A percentile compares a stretch with the other conserved stretches of the same genome.
Conservation (phyloP, 2,888 invertebrate species). For the Eupithecia insigniata region DNA sequence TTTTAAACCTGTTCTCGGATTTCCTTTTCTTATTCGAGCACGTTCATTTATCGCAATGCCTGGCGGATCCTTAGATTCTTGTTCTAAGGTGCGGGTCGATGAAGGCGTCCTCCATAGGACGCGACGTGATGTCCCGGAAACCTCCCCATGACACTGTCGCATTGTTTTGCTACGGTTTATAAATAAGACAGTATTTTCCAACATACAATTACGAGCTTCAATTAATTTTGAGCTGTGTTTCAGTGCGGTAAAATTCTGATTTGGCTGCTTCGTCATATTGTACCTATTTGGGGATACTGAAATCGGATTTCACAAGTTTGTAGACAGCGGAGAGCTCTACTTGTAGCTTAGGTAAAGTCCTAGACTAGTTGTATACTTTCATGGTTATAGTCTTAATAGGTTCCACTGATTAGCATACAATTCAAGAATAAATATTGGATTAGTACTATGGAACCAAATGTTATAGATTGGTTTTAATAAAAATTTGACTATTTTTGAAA, state of each 20-base stretch:
- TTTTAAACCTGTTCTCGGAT: background rate
- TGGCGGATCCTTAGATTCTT: background rate
- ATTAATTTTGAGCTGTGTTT: slow-evolving; percentile 33
- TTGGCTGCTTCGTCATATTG: background rate
- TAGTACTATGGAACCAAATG: background rate
- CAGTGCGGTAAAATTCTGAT: slow-evolving; percentile 8
- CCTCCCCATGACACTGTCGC: slow-evolving; percentile 54
- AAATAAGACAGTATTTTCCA: slow-evolving; percentile 41
- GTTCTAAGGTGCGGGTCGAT: slow-evolving; percentile 50
- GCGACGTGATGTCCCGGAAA: slow-evolving; percentile 67
- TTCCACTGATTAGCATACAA: background rate
- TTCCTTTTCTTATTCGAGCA: background rate
- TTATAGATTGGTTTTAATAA: no score
- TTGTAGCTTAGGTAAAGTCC: background rate
- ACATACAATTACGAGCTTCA: slow-evolving; percentile 32
- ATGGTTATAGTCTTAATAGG: background rate
- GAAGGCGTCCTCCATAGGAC: slow-evolving; percentile 53
- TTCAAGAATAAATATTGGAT: background rate
- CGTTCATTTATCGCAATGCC: background rate
- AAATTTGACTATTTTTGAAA: no score
- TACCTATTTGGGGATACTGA: background rate
- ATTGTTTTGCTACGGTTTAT: slow-evolving; percentile 56
- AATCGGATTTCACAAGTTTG: slow-evolving; percentile 15
- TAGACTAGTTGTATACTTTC: background rate
- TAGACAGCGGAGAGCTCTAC: slow-evolving; percentile 10